A percentile compares a stretch with the other conserved stretches of the same genome.
Conservation (phyloP, 2,888 invertebrate genomes). For the Glyphotaelius pellucidus region DNA sequence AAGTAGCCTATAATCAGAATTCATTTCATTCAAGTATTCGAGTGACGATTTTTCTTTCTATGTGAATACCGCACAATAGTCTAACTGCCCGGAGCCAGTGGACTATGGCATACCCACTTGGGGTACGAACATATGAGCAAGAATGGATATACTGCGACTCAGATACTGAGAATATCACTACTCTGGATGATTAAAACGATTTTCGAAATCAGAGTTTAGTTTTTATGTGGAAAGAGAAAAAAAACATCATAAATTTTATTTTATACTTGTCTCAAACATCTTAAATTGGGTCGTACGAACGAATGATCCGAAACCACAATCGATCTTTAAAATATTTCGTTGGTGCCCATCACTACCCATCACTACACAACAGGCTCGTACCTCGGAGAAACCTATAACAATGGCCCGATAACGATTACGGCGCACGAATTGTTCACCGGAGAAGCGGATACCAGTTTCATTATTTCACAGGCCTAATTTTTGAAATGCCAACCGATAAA, state of each 20-base stretch:
- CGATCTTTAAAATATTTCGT: not conserved
- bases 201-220: no score
- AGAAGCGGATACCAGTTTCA: not conserved
- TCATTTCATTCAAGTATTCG: no score
- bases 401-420: not conserved
- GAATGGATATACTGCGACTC: no score
- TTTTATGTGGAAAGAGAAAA: not conserved
- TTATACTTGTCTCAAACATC: not conserved
- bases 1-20: no score
- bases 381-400: not conserved
- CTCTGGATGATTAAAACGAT: not conserved
- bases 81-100: no score
- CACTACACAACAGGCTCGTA: not conserved
- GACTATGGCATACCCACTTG: no score
- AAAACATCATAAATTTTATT: not conserved
- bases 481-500: not conserved
- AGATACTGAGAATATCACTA: no score
- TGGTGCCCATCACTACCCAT: not conserved
- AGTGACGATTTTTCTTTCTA: no score
- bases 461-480: not conserved
- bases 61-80: no score
- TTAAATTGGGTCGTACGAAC: not conserved
- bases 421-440: constrained; percentile 19
- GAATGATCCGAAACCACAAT: not conserved
- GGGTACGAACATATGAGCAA: no score